Conservation (phyloP, 2,888 invertebrate species). For the Pristionchus fissidentatus region DNA sequence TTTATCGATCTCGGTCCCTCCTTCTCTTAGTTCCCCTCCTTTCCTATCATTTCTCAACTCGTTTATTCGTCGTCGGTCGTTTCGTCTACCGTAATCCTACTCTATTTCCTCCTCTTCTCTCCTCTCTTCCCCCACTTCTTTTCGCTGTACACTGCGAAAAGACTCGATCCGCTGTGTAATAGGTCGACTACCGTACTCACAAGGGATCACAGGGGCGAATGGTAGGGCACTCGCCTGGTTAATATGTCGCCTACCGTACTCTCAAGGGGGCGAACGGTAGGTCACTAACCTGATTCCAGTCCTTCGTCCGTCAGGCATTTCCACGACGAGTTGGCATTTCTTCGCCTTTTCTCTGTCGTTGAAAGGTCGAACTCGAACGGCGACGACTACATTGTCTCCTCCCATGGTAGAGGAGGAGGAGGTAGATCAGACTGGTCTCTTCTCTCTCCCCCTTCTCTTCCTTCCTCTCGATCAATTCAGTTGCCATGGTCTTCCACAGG, state of each 20-base stretch:
- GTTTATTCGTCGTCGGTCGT: constrained; percentile 11
- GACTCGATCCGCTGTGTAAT: constrained; percentile 16
- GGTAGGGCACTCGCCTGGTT: neutral
- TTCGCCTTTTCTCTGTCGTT: constrained; percentile 79
- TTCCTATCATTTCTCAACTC: constrained; percentile 15
- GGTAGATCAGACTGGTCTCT: neutral
- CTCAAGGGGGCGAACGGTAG: neutral
- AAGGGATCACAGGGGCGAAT: neutral
- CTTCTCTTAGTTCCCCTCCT: neutral
- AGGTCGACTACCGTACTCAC: constrained; percentile 25
- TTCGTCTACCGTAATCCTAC: constrained; percentile 35
- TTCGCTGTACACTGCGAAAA: neutral
- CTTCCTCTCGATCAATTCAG: neutral
- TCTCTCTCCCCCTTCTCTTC: neutral
- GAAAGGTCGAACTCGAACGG: constrained; percentile 80
- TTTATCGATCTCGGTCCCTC: constrained; percentile 18
- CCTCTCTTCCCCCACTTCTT: neutral
- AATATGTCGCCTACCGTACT: constrained; percentile 7
- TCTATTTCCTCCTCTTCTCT: constrained; percentile 22
- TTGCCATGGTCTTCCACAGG: constrained; percentile 8
- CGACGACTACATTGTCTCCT: constrained; percentile 79
- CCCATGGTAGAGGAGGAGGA: constrained; percentile 22
- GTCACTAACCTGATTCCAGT: constrained; percentile 76
- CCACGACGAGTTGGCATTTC: constrained; percentile 77
- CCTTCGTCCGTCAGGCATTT: constrained; percentile 76